A percentile compares a stretch with the other conserved stretches of the same genome.
Evolutionary conservation across 2,113 vertebrate genomes (phyloP).

Genomic region (Brienomyrus longianalis): DNA sequence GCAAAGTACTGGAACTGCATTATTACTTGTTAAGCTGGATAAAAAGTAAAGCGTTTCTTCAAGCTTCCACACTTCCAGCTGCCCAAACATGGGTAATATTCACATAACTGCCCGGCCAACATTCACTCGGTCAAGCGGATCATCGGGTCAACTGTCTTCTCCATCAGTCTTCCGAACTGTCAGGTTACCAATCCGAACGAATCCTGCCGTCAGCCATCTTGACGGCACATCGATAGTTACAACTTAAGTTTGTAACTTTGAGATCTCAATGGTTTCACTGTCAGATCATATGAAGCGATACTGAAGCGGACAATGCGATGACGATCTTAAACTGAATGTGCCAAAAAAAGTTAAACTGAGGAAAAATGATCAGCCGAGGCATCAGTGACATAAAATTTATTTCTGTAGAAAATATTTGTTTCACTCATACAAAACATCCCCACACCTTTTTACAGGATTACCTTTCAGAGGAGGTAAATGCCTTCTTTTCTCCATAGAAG

Average conservation of each 20-base stretch:
- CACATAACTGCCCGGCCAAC: neutral
- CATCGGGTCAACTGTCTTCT: neutral
- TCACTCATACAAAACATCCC: slow-evolving; percentile 2
- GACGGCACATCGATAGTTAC: neutral
- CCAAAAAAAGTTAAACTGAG: neutral
- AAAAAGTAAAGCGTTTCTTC: neutral
- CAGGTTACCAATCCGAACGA: neutral
- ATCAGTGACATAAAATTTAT: slow-evolving; percentile 32
- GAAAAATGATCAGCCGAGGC: neutral
- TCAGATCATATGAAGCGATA: neutral
- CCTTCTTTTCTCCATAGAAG: slow-evolving; percentile 4
- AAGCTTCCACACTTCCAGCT: neutral
- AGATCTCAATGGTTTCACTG: neutral
- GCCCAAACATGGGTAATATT: neutral
- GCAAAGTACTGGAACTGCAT: neutral
- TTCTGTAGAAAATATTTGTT: slow-evolving; percentile 28
- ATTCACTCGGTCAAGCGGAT: neutral
- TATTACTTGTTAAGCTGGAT: neutral
- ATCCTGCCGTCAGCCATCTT: neutral
- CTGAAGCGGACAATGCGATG: neutral
- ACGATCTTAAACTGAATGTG: neutral
- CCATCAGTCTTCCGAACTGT: neutral
- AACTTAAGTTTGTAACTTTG: neutral
- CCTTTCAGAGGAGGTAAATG: slow-evolving; percentile 8
- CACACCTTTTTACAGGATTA: slow-evolving; percentile 13